Evolutionary conservation across 1,140 invertebrate genomes (phyloP).

Genomic region (Plutomurus gul): DNA sequence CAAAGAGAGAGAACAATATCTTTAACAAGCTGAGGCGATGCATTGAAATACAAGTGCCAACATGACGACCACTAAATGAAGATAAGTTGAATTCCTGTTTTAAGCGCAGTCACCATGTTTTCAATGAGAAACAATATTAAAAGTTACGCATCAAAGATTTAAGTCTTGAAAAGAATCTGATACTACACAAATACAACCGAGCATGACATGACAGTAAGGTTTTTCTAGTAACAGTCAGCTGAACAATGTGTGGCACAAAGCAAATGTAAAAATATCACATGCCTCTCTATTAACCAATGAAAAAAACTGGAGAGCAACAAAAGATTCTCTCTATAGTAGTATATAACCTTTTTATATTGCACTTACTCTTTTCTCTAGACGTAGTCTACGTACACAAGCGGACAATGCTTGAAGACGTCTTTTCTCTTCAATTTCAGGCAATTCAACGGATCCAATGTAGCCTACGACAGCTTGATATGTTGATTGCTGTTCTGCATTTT

Average conservation of each 20-base stretch:
- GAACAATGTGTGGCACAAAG: too few species aligned
- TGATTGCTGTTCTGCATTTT: not conserved
- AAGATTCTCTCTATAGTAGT: not conserved
- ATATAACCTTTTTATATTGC: not conserved
- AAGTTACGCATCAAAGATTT: not conserved
- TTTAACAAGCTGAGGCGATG: too few species aligned
- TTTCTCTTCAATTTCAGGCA: slow-evolving; percentile 73
- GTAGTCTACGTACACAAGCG: slow-evolving; percentile 83
- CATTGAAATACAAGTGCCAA: too few species aligned
- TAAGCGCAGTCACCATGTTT: not conserved
- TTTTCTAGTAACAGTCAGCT: too few species aligned
- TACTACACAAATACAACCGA: not conserved
- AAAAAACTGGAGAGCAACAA: too few species aligned
- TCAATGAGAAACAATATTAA: not conserved
- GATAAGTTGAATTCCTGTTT: not conserved
- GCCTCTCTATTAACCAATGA: too few species aligned
- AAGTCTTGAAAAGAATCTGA: not conserved
- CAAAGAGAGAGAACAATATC: too few species aligned
- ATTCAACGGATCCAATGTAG: slow-evolving; percentile 93
- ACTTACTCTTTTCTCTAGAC: slow-evolving; percentile 79
- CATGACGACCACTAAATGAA: too few species aligned
- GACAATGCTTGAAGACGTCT: slow-evolving; percentile 65
- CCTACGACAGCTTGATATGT: slow-evolving; percentile 75
- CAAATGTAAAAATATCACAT: too few species aligned
- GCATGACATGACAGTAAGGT: not conserved